phyloP scores from a whole-genome alignment of 2,113 vertebrate genomes.

The Chionis minor region DNA sequence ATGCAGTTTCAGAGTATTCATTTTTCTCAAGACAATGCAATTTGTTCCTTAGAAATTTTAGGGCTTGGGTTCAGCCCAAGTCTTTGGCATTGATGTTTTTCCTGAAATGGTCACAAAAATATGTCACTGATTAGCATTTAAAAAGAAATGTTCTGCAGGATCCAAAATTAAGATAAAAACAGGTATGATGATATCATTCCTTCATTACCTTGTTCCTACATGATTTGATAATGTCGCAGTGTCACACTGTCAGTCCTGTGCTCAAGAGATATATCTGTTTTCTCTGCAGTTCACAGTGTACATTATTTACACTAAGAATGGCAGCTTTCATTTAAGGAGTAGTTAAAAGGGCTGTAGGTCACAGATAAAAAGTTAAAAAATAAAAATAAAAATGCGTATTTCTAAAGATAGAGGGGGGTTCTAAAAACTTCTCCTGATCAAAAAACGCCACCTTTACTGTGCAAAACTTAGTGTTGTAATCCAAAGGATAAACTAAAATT shows the following conservation, averaged over 20 bases:
- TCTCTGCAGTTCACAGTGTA: not conserved
- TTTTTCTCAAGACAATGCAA: not conserved
- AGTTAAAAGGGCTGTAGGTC: not conserved
- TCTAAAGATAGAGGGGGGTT: rapidly evolving
- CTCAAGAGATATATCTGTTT: not conserved
- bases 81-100: not conserved
- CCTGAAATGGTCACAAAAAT: not conserved
- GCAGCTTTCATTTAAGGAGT: not conserved
- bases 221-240: not conserved
- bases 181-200: not conserved
- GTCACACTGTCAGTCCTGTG: not conserved
- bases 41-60: not conserved
- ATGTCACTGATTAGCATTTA: not conserved
- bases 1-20: not conserved
- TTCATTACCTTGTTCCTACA: not conserved
- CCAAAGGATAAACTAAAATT: not conserved
- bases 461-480: not conserved
- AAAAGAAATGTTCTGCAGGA: not conserved
- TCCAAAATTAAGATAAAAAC: not conserved
- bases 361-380: not conserved
- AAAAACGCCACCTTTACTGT: not conserved
- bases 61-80: not conserved
- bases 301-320: not conserved
- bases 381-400: not conserved
- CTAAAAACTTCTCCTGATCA: not conserved